phyloP scores from a whole-genome alignment of 2,797 vertebrate species.

The Microcaecilia unicolor region DNA sequence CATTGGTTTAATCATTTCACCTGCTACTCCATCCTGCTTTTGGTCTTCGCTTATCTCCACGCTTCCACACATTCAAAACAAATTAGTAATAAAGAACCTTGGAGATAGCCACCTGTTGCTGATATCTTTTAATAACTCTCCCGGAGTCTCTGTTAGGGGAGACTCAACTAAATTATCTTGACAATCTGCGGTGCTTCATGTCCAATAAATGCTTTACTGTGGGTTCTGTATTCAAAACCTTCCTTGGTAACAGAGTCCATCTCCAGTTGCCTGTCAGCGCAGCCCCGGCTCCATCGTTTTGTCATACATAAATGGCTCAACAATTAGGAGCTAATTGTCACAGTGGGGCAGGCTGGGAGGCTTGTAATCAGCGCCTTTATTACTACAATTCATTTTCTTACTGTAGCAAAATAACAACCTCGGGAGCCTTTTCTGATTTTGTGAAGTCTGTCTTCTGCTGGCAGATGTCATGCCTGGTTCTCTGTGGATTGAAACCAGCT shows the following conservation, averaged over 20 bases:
- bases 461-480: constrained; percentile 16
- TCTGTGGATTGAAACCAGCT: constrained; percentile 31
- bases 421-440: constrained; percentile 30
- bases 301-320: constrained; percentile 51
- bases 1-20: constrained; percentile 17
- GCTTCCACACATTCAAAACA: constrained; percentile 18
- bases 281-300: constrained; percentile 30
- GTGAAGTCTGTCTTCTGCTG: constrained; percentile 28
- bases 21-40: constrained; percentile 5
- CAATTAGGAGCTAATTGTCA: constrained; percentile 58
- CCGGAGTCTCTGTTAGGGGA: constrained; percentile 18
- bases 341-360: constrained; percentile 42
- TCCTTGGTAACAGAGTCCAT: constrained; percentile 31
- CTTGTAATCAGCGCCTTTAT: constrained; percentile 44
- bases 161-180: constrained; percentile 34
- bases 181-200: constrained; percentile 32
- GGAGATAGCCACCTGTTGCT: constrained; percentile 23
- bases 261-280: constrained; percentile 40
- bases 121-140: constrained; percentile 21
- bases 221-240: constrained; percentile 25
- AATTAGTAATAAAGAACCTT: constrained; percentile 12
- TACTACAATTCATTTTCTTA: constrained; percentile 54
- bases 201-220: constrained; percentile 32
- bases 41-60: constrained; percentile 21
- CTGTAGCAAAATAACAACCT: constrained; percentile 55